A percentile compares a stretch with the other conserved stretches of the same genome.
Conservation (phyloP, 2,888 invertebrate species). For the Anorthoa munda region DNA sequence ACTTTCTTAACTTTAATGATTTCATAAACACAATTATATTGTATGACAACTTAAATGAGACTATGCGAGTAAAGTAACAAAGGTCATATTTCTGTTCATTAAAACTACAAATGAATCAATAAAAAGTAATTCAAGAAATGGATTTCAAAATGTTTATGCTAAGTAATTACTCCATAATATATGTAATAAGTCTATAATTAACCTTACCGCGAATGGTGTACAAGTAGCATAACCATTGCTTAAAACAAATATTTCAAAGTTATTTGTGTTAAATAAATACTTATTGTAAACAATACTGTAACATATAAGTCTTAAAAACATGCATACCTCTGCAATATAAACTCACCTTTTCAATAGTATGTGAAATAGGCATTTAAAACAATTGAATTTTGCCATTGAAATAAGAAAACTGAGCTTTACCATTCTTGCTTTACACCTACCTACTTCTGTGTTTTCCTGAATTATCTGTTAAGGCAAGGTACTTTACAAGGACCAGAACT, state of each 20-base stretch:
- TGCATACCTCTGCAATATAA: conserved; percentile 34
- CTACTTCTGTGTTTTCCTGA: conserved; percentile 29
- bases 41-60: conserved; percentile 9
- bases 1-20: conserved; percentile 9
- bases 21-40: conserved; percentile 10
- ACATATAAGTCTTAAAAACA: conserved; percentile 31
- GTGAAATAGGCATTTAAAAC: neutral
- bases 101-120: conserved; percentile 21
- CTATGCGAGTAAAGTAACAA: conserved; percentile 25
- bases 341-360: conserved; percentile 52
- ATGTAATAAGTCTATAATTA: conserved; percentile 1
- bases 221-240: neutral
- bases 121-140: conserved; percentile 6
- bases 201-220: neutral
- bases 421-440: conserved; percentile 32
- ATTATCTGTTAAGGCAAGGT: conserved; percentile 3
- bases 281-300: conserved; percentile 4
- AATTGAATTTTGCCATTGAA: neutral
- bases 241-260: conserved; percentile 15
- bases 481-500: conserved; percentile 27
- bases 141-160: conserved; percentile 15
- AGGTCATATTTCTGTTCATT: neutral
- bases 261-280: conserved; percentile 24
- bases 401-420: conserved; percentile 1
- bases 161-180: neutral